A percentile compares a stretch with the other conserved stretches of the same genome.
These are phyloP conservation scores for Phymastichus coffea DNA, from an alignment of 1,140 invertebrate species.

Conservation along the genomic window DNA sequence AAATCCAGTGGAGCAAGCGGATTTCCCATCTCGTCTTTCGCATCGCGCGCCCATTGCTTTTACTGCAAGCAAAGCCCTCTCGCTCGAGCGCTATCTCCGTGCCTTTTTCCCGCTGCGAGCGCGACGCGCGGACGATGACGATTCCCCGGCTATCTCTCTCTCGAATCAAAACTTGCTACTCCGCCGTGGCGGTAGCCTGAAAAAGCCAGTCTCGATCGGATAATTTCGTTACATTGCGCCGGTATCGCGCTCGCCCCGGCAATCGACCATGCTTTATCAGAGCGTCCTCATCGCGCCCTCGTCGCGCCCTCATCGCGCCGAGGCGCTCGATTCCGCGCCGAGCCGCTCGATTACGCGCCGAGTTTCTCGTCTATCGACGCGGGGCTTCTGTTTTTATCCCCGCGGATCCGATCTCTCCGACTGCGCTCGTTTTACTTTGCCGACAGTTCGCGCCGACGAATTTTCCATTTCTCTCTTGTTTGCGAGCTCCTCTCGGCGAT, in stretches of 20 bases:
- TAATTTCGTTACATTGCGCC: slow-evolving; percentile 7
- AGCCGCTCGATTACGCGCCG: not conserved
- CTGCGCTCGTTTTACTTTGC: too few species aligned
- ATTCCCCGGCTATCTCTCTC: slow-evolving; percentile 22
- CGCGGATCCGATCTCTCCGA: too few species aligned
- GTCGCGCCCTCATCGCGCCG: too few species aligned
- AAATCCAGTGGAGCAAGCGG: slow-evolving; percentile 42
- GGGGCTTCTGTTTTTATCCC: not conserved
- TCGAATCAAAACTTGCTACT: slow-evolving; percentile 14
- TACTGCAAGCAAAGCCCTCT: too few species aligned
- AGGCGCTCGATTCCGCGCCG: not conserved
- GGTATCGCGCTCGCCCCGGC: not conserved
- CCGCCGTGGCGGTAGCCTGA: not conserved
- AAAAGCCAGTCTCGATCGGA: slow-evolving; percentile 9
- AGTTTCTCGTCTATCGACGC: not conserved
- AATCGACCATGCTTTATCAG: slow-evolving; percentile 11
- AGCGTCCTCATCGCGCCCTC: too few species aligned
- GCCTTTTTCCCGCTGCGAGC: slow-evolving; percentile 27
- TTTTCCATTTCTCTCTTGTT: too few species aligned
- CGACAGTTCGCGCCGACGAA: too few species aligned
- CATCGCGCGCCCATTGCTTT: too few species aligned
- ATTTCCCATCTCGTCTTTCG: slow-evolving; percentile 40
- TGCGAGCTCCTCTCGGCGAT: too few species aligned
- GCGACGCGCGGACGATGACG: slow-evolving; percentile 23
- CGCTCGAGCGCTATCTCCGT: slow-evolving; percentile 21